Base-by-base conservation (phyloP, 2,888 invertebrate genomes). In the Pedicia rivosa region DNA sequence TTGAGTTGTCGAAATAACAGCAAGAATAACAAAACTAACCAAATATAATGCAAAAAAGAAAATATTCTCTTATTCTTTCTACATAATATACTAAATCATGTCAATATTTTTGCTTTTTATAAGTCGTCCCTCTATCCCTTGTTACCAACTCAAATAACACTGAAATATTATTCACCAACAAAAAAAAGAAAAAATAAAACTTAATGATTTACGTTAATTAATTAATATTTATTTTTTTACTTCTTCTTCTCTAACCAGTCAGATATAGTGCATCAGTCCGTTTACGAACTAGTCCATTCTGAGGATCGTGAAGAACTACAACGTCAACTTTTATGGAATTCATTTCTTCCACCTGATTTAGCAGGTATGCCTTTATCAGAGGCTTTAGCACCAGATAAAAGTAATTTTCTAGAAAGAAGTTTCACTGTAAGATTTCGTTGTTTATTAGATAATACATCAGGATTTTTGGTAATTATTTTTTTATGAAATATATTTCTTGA, bases 391-490 rank as follows among this genome's bases (percentile, higher is more conserved):
- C 78, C 90, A 42, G 92, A 94, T 49, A 78, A 92, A 63, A 73
- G 78, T 48, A 82, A 88, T 56, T 74, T 88, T 48, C 68, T 97
- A 50, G 95, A 97, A 63, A 73, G 97, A 50, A 92, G 91, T 62
- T 95, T 98, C 57, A 97, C 97, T 44, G 97, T 98, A 52, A 76
- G 98, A 57, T 98, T 98, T 73, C 79, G 98, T 53, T 98, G 98
- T 70, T 74, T 98, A 25, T 69, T 98, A 53, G 98, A 98, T 67
- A 98, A 98, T 64, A 99, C 98, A 52, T 98, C 97, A 51, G 98
- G 98, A 42, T 98, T 98, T 65, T 74, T 98, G 41, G 35, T 35
- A 26, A 16, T 17, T 12, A 12, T 16, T 32, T 16, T 12, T n/a
- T 25, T 16, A 22, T 34, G 19, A 33, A 22, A 10, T 10, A 20